Percentiles rank a stretch among this genome's conserved stretches.
phyloP scores from a whole-genome alignment of 1,140 invertebrate species.

The Trachelipus rathkii region DNA sequence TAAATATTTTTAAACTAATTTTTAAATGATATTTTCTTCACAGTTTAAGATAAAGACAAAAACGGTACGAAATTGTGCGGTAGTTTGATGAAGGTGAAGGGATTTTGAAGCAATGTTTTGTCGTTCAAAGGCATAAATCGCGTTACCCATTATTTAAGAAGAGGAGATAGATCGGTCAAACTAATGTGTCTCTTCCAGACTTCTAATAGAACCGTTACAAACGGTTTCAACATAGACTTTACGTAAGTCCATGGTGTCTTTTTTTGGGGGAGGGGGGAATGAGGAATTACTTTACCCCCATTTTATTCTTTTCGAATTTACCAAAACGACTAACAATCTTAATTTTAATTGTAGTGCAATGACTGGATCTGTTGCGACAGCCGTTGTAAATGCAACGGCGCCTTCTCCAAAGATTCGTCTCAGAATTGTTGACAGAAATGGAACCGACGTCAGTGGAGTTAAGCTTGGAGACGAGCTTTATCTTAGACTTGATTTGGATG shows the following conservation, averaged over 20 bases:
- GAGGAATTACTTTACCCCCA: no score
- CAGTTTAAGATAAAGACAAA: conserved; percentile 36
- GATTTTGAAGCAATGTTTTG: conserved; percentile 53
- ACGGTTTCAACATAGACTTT: conserved; percentile 48
- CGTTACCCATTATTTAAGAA: conserved; percentile 60
- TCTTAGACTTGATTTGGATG: conserved; percentile 51
- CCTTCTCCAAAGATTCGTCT: conserved; percentile 50
- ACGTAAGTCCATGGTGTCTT: neutral
- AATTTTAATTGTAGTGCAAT: conserved; percentile 24
- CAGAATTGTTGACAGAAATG: conserved; percentile 50
- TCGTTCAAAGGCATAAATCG: conserved; percentile 60
- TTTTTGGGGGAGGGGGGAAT: no score
- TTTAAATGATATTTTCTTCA: neutral
- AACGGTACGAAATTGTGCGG: conserved; percentile 48
- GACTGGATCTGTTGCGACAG: conserved; percentile 45
- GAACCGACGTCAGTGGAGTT: conserved; percentile 50
- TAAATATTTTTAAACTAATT: no score
- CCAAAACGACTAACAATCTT: no score
- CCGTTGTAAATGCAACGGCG: conserved; percentile 51
- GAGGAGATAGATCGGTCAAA: conserved; percentile 57
- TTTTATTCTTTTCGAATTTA: no score
- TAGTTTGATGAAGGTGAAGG: conserved; percentile 47
- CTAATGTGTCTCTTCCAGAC: conserved; percentile 56
- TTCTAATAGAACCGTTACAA: conserved; percentile 51
- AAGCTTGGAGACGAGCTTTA: conserved; percentile 50